A percentile compares a stretch with the other conserved stretches of the same genome.
phyloP scores from a whole-genome alignment of 2,797 vertebrate species.

The Esox lucius region DNA sequence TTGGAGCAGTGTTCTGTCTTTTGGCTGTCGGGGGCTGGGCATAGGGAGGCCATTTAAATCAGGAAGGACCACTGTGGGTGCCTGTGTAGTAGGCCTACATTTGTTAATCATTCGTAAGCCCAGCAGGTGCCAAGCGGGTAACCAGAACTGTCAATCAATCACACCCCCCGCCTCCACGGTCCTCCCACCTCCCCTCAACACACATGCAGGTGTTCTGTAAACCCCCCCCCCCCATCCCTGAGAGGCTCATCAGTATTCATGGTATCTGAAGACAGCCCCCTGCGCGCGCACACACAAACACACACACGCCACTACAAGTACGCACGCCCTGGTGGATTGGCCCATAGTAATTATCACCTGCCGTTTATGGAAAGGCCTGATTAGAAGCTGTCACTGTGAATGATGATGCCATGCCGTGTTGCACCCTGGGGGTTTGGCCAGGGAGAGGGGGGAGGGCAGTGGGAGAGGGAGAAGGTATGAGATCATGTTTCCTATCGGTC shows the following conservation, averaged over 20 bases:
- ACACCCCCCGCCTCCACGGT: conserved; percentile 24
- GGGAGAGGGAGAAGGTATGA: conserved; percentile 34
- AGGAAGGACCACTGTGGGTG: conserved; percentile 3
- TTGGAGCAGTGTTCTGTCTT: conserved; percentile 32
- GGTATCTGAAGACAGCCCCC: conserved; percentile 66
- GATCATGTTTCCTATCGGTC: conserved; percentile 3
- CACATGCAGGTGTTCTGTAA: conserved; percentile 31
- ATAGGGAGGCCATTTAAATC: conserved; percentile 41
- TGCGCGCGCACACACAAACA: conserved; percentile 39
- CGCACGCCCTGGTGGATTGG: conserved; percentile 60
- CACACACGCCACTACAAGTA: conserved; percentile 11
- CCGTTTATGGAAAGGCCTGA: conserved; percentile 78
- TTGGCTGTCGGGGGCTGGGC: conserved; percentile 14
- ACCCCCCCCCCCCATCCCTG: conserved; percentile 38
- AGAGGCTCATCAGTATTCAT: conserved; percentile 78
- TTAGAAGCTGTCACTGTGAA: conserved; percentile 79
- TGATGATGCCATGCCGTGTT: conserved; percentile 73
- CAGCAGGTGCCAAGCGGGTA: conserved; percentile 63
- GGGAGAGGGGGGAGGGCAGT: conserved; percentile 17
- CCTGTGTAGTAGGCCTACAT: conserved; percentile 53
- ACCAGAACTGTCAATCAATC: conserved; percentile 66
- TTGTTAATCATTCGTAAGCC: conserved; percentile 72
- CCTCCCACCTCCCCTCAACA: conserved; percentile 32
- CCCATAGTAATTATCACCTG: conserved; percentile 77
- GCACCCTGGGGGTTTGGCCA: conserved; percentile 55